phyloP scores from a whole-genome alignment of 2,888 invertebrate genomes.

The Meandrusa payeni region DNA sequence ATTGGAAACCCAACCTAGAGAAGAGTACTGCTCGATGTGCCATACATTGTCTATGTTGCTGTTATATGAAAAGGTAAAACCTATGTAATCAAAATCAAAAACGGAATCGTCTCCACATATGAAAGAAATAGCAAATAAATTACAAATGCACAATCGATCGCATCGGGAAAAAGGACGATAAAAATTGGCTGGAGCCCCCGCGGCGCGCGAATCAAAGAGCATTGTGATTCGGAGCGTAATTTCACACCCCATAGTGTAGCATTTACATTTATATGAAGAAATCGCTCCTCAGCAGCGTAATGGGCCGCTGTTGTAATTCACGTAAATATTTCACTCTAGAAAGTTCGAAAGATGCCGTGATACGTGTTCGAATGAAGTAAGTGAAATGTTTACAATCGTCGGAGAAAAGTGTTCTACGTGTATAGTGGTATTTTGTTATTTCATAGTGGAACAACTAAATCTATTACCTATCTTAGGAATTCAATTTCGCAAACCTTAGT shows the following conservation, averaged over 20 bases:
- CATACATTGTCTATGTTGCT: no score
- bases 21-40: no score
- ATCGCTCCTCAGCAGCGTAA: slow-evolving; percentile 34
- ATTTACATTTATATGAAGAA: slow-evolving; percentile 68
- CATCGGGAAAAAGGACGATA: slow-evolving; percentile 28
- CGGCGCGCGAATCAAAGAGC: slow-evolving; percentile 48
- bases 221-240: slow-evolving; percentile 51
- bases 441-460: no score
- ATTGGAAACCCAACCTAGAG: no score
- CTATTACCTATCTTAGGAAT: no score
- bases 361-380: no score
- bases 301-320: slow-evolving; percentile 22
- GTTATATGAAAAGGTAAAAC: no score
- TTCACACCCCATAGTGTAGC: slow-evolving; percentile 44
- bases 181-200: slow-evolving; percentile 35
- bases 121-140: slow-evolving; percentile 23
- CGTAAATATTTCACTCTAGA: slow-evolving; percentile 6
- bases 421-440: no score
- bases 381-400: no score
- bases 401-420: no score
- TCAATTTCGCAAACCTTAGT: no score
- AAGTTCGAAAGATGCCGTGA: background rate
- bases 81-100: no score
- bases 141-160: slow-evolving; percentile 30
- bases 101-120: background rate